Evolutionary conservation across 2,888 invertebrate genomes (phyloP).

Genomic region (Philaethria dido): DNA sequence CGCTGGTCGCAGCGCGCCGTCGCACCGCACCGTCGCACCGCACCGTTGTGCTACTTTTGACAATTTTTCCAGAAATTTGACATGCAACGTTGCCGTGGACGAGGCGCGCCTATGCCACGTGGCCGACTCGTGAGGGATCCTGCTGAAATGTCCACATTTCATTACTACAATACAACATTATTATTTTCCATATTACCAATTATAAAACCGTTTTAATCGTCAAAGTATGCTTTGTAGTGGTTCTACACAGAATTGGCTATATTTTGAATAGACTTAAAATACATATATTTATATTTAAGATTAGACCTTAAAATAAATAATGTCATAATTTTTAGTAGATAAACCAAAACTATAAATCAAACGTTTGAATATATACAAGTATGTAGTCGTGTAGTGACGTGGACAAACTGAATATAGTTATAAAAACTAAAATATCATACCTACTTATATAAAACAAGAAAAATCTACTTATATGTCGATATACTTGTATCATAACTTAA

Average conservation of each 20-base stretch:
- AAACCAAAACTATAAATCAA: not conserved
- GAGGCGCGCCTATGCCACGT: constrained; percentile 65
- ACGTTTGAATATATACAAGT: not conserved
- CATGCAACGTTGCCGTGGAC: constrained; percentile 73
- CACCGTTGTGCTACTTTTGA: constrained; percentile 78
- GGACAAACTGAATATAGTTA: not conserved
- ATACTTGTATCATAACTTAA: not conserved
- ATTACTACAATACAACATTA: not conserved
- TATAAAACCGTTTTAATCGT: not conserved
- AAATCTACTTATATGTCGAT: not conserved
- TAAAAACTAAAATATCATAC: not conserved
- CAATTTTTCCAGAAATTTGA: constrained; percentile 82
- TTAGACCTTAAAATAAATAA: not conserved
- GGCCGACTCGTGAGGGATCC: constrained; percentile 59
- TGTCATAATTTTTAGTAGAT: not conserved
- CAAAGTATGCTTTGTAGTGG: too few relatives aligned
- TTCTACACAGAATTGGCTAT: not conserved
- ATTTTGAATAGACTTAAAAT: not conserved
- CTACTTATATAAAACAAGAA: not conserved
- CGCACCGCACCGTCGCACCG: constrained; percentile 62
- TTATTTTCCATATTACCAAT: not conserved
- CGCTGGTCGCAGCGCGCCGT: constrained; percentile 56
- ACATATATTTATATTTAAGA: not conserved
- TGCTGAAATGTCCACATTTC: constrained; percentile 1
- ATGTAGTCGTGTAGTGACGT: not conserved